phyloP scores from a whole-genome alignment of 2,888 invertebrate genomes.

The Agelastica alni region DNA sequence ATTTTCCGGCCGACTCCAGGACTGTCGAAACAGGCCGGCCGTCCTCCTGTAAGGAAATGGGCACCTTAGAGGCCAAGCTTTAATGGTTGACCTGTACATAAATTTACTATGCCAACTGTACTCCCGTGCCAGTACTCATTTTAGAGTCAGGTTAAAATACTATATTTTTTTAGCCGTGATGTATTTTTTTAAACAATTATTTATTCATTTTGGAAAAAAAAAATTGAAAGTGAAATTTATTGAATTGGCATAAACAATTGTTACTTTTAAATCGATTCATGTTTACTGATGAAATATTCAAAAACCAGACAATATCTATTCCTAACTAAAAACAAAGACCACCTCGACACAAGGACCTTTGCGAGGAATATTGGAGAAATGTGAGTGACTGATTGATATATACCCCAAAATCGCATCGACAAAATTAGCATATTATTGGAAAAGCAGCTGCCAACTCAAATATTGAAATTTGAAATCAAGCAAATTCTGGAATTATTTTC shows the following conservation, averaged over 20 bases:
- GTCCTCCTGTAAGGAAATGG: no score
- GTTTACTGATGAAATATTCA: neutral
- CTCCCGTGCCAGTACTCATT: no score
- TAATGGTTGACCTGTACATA: no score
- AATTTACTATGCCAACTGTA: no score
- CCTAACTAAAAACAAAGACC: neutral
- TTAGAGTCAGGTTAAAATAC: no score
- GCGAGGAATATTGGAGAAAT: conserved; percentile 35
- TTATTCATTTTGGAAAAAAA: no score
- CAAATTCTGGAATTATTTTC: conserved; percentile 34
- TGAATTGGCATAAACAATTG: neutral
- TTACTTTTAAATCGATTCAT: neutral
- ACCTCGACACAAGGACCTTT: neutral
- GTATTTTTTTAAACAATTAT: no score
- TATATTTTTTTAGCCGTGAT: no score
- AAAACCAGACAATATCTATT: neutral
- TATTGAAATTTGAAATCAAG: conserved; percentile 37
- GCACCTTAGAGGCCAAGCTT: no score
- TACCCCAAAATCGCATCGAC: conserved; percentile 40
- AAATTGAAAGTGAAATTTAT: conserved; percentile 1
- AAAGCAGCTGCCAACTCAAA: conserved; percentile 42
- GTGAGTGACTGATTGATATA: conserved; percentile 44
- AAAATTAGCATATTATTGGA: conserved; percentile 49
- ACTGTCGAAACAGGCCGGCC: no score
- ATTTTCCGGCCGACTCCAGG: no score